phyloP scores from a whole-genome alignment of 2,797 vertebrate genomes.

The Gallinago solitaria region DNA sequence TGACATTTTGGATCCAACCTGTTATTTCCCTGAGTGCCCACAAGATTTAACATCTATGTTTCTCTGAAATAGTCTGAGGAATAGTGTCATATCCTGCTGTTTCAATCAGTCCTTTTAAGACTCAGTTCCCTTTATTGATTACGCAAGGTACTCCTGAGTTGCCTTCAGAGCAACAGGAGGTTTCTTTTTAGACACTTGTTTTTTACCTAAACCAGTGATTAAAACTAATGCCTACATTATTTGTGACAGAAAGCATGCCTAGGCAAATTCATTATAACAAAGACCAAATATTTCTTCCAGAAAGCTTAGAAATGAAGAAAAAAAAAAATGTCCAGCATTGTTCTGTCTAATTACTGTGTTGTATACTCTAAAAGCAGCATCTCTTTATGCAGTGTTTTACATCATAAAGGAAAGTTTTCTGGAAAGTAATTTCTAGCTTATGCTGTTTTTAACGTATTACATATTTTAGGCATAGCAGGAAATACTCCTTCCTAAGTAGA shows the following conservation, averaged over 20 bases:
- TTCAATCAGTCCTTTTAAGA: background rate
- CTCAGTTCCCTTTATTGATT: background rate
- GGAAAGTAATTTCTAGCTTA: background rate
- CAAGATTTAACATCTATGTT: background rate
- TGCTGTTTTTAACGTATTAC: background rate
- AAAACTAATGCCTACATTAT: background rate
- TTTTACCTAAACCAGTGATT: conserved; percentile 13
- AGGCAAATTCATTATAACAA: conserved; percentile 1
- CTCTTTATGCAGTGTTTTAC: background rate
- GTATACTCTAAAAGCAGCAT: background rate
- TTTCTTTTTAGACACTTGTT: conserved; percentile 35
- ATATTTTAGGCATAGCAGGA: background rate
- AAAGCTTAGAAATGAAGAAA: background rate
- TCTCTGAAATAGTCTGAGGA: background rate
- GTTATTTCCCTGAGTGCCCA: background rate
- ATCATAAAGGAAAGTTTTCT: background rate
- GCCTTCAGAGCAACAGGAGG: background rate
- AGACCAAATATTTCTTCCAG: background rate
- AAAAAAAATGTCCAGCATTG: background rate
- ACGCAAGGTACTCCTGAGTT: background rate
- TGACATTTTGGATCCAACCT: background rate
- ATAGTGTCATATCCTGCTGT: conserved; percentile 44
- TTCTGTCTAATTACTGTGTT: background rate
- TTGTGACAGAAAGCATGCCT: background rate
- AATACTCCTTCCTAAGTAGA: background rate